Evolutionary conservation across 2,888 invertebrate species (phyloP).

Genomic region (Ommatoiulus sabulosus): DNA sequence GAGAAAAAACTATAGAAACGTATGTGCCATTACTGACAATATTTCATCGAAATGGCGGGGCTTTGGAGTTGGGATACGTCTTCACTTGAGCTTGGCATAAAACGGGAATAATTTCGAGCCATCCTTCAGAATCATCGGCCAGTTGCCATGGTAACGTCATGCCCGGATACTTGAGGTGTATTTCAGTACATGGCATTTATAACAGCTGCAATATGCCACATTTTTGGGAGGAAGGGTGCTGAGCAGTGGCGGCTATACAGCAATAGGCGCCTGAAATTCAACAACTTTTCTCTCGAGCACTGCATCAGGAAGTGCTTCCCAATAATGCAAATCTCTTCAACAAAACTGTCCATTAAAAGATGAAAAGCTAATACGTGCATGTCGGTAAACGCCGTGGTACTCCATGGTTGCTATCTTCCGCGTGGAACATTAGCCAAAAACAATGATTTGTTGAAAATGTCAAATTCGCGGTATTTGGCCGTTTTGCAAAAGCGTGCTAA

Average conservation of each 20-base stretch:
- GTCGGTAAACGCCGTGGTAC: no score
- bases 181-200: conserved; percentile 6
- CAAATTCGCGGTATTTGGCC: no score
- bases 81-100: conserved; percentile 47
- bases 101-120: conserved; percentile 32
- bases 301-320: neutral
- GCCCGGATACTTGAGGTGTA: conserved; percentile 43
- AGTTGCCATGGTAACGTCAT: conserved; percentile 21
- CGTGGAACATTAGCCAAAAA: no score
- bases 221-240: neutral
- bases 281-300: neutral
- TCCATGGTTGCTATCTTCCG: no score
- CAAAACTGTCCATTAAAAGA: conserved; percentile 3
- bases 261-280: neutral
- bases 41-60: conserved; percentile 35
- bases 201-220: conserved; percentile 41
- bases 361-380: neutral
- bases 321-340: neutral
- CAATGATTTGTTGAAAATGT: no score
- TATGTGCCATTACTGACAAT: conserved; percentile 39
- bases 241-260: neutral
- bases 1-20: neutral
- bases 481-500: no score
- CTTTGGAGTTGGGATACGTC: conserved; percentile 45
- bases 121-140: conserved; percentile 41